A percentile compares a stretch with the other conserved stretches of the same genome.
Evolutionary conservation across 35 echinoderm and acorn worm genomes (phyloP).

Genomic region (Holothuria glaberrima): DNA sequence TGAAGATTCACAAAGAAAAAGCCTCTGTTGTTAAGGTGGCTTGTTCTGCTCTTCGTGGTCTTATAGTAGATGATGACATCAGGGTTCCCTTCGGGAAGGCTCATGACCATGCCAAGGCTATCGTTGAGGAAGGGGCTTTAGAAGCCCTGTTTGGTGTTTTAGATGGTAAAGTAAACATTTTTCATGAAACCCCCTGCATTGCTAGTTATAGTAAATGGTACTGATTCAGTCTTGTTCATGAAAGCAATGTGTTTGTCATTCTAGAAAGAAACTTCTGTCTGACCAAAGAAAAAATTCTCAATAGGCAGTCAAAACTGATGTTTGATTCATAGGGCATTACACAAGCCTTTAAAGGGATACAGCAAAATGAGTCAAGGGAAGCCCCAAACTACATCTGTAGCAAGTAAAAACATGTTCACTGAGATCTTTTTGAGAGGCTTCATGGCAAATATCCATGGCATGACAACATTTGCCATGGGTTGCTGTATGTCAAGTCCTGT

Average conservation of each 20-base stretch:
- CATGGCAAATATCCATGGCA: too few relatives aligned
- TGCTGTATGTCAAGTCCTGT: too few relatives aligned
- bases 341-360: too few relatives aligned
- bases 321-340: too few relatives aligned
- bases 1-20: conserved; percentile 46
- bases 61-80: conserved; percentile 90
- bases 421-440: too few relatives aligned
- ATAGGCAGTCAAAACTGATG: neutral
- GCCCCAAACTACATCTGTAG: too few relatives aligned
- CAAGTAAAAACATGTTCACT: too few relatives aligned
- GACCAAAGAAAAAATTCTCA: neutral
- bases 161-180: conserved; percentile 40
- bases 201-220: too few relatives aligned
- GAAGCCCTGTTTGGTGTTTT: conserved; percentile 71
- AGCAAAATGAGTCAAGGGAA: too few relatives aligned
- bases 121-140: conserved; percentile 90
- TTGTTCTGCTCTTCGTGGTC: conserved; percentile 60
- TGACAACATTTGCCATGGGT: too few relatives aligned
- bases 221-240: too few relatives aligned
- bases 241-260: neutral
- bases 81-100: conserved; percentile 92
- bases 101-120: conserved; percentile 96
- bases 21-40: conserved; percentile 60
- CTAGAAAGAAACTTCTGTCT: neutral
- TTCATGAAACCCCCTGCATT: neutral